Evolutionary conservation across 2,797 vertebrate species (phyloP).

Genomic region (Poeciliopsis gracilis): DNA sequence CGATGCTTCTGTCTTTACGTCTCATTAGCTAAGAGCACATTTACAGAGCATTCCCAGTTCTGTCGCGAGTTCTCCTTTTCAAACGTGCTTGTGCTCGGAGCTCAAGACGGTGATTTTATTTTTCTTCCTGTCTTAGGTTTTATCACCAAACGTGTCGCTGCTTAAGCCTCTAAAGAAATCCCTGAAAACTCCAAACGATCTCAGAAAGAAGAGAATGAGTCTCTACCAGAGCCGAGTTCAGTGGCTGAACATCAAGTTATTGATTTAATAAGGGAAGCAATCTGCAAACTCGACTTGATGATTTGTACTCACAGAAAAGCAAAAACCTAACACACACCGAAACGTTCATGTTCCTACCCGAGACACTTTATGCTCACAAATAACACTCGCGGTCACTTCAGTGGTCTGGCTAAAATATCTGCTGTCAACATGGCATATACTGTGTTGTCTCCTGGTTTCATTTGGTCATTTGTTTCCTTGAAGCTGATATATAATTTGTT

Average conservation of each 20-base stretch:
- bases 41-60: background rate
- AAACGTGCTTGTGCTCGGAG: background rate
- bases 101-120: background rate
- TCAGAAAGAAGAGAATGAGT: background rate
- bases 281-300: background rate
- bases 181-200: background rate
- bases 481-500: background rate
- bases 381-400: background rate
- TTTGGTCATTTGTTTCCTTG: background rate
- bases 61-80: background rate
- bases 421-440: background rate
- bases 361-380: background rate
- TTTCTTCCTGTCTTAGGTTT: background rate
- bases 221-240: background rate
- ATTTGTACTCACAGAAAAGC: background rate
- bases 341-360: background rate
- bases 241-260: background rate
- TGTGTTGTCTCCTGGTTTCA: background rate
- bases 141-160: background rate
- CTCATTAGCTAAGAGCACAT: background rate
- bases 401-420: background rate
- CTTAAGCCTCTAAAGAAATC: background rate
- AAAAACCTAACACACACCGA: background rate
- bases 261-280: background rate
- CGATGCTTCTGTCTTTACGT: background rate